A percentile compares a stretch with the other conserved stretches of the same genome.
These are phyloP conservation scores for Melanchra persicariae DNA, from an alignment of 2,888 invertebrate species.

Conservation along the genomic window DNA sequence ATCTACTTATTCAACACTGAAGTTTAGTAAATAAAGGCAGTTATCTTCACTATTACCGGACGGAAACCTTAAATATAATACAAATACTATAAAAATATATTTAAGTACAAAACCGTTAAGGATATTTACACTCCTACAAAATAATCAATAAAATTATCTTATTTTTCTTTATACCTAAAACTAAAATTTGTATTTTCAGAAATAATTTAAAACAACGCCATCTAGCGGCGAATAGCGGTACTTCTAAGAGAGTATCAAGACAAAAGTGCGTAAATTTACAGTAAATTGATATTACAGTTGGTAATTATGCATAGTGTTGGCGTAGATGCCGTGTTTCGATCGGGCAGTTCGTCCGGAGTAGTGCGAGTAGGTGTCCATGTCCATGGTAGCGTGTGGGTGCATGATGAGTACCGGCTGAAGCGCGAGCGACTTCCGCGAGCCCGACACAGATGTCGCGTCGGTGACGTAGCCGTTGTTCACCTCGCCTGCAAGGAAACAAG, in stretches of 20 bases:
- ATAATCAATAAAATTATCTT: constrained; percentile 52
- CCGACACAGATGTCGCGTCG: constrained; percentile 95
- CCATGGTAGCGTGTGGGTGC: constrained; percentile 92
- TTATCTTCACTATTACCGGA: constrained; percentile 35
- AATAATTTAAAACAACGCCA: constrained; percentile 69
- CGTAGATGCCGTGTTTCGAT: constrained; percentile 92
- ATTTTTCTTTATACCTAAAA: constrained; percentile 28
- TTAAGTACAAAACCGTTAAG: constrained; percentile 48
- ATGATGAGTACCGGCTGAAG: constrained; percentile 96
- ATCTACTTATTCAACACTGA: constrained; percentile 13
- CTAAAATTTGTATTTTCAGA: constrained; percentile 44
- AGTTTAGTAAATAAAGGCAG: constrained; percentile 23
- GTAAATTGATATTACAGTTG: too few species aligned
- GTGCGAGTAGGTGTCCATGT: constrained; percentile 94
- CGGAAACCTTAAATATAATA: constrained; percentile 56
- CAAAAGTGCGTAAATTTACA: constrained; percentile 26
- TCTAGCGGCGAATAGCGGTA: constrained; percentile 59
- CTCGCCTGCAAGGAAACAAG: constrained; percentile 92
- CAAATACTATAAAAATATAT: constrained; percentile 55
- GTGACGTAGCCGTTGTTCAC: constrained; percentile 97
- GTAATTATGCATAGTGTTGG: constrained; percentile 93
- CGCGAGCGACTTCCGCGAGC: constrained; percentile 96
- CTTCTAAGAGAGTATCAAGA: constrained; percentile 24
- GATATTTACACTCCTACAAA: constrained; percentile 63
- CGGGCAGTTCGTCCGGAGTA: constrained; percentile 93